Conservation (phyloP, 1,140 invertebrate species). For the Plectrocnemia conspersa region DNA sequence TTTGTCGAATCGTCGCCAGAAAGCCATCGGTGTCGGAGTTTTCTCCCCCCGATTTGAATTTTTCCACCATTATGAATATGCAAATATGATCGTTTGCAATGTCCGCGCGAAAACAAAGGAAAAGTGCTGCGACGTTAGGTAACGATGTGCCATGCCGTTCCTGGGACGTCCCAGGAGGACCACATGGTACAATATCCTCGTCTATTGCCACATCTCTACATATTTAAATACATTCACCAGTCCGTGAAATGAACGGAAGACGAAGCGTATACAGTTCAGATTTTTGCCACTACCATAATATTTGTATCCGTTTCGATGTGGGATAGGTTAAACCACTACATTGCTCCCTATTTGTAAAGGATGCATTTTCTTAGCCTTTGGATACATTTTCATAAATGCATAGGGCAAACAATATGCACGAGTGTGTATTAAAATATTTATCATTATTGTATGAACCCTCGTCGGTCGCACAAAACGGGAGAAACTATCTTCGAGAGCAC, state of each 20-base stretch:
- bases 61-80: conserved; percentile 14
- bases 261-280: conserved; percentile 2
- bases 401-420: background rate
- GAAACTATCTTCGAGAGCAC: conserved; percentile 11
- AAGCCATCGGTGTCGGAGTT: conserved; percentile 4
- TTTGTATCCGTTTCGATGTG: too few relatives aligned
- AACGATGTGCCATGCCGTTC: conserved; percentile 21
- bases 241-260: conserved; percentile 13
- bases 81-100: conserved; percentile 26
- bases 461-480: background rate
- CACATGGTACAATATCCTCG: background rate
- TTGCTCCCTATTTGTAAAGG: background rate
- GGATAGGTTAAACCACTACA: background rate
- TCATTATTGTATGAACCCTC: conserved; percentile 26
- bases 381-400: conserved; percentile 3
- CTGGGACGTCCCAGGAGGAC: conserved; percentile 13
- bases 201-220: conserved; percentile 20
- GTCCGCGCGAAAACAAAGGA: conserved; percentile 29
- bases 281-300: background rate
- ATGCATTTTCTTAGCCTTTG: background rate
- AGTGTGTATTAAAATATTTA: conserved; percentile 30
- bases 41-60: conserved; percentile 1
- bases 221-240: conserved; percentile 17
- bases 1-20: background rate
- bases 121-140: conserved; percentile 19